Evolutionary conservation across 1,140 invertebrate genomes (phyloP), one percentile per base, ranked within the genome.

Genomic region (Prorops nasuta): DNA sequence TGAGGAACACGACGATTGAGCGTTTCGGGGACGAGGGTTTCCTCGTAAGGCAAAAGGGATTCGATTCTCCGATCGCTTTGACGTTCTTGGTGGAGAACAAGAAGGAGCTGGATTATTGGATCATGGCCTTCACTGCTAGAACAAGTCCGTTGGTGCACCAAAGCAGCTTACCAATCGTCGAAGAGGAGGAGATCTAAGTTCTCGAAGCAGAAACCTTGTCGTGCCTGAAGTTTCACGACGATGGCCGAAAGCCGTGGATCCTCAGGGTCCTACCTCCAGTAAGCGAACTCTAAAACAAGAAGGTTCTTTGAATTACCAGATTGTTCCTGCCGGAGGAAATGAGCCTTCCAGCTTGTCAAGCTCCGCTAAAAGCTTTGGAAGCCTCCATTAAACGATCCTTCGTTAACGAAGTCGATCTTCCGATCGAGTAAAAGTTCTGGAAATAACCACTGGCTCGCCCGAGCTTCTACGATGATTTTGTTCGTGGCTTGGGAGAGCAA

Each of bases 71-170:
- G 2, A 76, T 83, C 39, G 79, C 79, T 0, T 68, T 84, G 3
- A 85, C 80, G 35, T 85, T 86, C 61, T 53, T 83, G 48, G 76
- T 82, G 42, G 80, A 82, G 35, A 77, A 80, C 17, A 76, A 79
- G 31, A 69, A 81, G 32, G 84, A 85, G 14, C 60, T 85, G 38
- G 83, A 84, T 6, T 78, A 81, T 12, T 86, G 84, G 84, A 64
- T 85, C 14, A 68, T 77, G 1, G 84, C 83, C 3, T 85, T 86
- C 66, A 83, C 82, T 7, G 76, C 79, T 3, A 63, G 78, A 18
- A 66, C 74, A 1, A 79, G 80, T 7, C 79, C 79, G 3, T 54
- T 80, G 9, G 47, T 76, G n/a, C 82, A 83, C 42, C 80, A 81
- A 49, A 75, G 78, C 36, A 81, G 81, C 28, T 64, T 85, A 44